Evolutionary conservation across 2,888 invertebrate genomes (phyloP).

Genomic region (Plagodis pulveraria): DNA sequence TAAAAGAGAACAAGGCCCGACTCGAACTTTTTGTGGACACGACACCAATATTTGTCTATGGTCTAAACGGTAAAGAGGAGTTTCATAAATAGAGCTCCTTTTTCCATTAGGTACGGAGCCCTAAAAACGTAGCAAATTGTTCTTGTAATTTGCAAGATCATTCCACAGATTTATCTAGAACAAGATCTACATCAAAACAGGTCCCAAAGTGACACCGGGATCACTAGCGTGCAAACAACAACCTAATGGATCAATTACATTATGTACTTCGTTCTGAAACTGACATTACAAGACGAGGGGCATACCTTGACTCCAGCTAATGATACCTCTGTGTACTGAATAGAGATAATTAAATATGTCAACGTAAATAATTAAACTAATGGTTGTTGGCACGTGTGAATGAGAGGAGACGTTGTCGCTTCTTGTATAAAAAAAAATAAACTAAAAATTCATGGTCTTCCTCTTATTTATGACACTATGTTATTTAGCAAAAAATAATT

Average conservation of each 20-base stretch:
- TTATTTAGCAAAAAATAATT: too few species aligned
- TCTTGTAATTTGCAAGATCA: too few species aligned
- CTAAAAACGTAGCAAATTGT: too few species aligned
- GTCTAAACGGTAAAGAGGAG: too few species aligned
- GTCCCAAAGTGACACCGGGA: conserved; percentile 3
- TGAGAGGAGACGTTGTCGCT: too few species aligned
- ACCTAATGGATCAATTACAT: conserved; percentile 32
- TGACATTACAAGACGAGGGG: conserved; percentile 35
- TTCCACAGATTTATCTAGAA: conserved; percentile 2
- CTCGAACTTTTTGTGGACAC: too few species aligned
- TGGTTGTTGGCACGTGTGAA: neutral
- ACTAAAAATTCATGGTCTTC: too few species aligned
- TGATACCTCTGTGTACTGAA: conserved; percentile 29
- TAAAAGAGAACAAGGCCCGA: too few species aligned
- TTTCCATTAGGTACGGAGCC: too few species aligned
- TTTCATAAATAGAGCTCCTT: neutral
- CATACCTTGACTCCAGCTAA: conserved; percentile 43
- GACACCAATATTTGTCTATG: too few species aligned
- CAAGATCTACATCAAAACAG: conserved; percentile 5
- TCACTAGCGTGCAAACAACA: conserved; percentile 9
- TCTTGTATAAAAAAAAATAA: too few species aligned
- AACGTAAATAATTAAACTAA: neutral
- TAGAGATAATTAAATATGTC: conserved; percentile 32
- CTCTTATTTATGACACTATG: too few species aligned
- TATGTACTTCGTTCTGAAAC: conserved; percentile 29